Conservation (phyloP, 1,140 invertebrate genomes). For the Ganaspis sp. region DNA sequence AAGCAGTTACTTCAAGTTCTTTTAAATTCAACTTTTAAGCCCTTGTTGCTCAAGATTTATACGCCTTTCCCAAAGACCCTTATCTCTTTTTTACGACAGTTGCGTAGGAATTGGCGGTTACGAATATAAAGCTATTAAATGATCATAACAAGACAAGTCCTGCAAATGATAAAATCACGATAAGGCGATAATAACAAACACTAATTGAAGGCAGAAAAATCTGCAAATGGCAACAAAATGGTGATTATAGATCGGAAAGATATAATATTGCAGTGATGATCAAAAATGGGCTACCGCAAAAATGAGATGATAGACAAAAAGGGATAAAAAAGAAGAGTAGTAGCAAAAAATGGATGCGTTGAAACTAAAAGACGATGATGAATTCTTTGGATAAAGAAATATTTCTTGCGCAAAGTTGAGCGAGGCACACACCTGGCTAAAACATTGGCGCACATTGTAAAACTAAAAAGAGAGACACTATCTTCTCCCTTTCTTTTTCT, state of each 20-base stretch:
- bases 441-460: conserved; percentile 41
- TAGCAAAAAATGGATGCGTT: no score
- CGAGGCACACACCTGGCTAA: conserved; percentile 49
- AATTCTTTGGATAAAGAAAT: no score
- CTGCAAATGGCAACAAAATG: no score
- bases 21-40: conserved; percentile 22
- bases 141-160: neutral
- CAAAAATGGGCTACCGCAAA: no score
- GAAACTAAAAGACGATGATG: no score
- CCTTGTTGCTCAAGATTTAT: conserved; percentile 8
- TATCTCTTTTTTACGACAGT: conserved; percentile 9
- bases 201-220: no score
- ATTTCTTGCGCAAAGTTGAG: neutral
- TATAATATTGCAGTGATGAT: no score
- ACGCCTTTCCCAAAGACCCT: neutral
- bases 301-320: no score
- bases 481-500: conserved; percentile 3
- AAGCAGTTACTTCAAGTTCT: conserved; percentile 35
- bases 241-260: no score
- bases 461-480: neutral
- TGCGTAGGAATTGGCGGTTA: neutral
- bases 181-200: no score
- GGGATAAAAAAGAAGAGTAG: no score
- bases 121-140: neutral
- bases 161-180: neutral